Conservation (phyloP, 2,797 vertebrate genomes). For the Pelochelys cantorii region DNA sequence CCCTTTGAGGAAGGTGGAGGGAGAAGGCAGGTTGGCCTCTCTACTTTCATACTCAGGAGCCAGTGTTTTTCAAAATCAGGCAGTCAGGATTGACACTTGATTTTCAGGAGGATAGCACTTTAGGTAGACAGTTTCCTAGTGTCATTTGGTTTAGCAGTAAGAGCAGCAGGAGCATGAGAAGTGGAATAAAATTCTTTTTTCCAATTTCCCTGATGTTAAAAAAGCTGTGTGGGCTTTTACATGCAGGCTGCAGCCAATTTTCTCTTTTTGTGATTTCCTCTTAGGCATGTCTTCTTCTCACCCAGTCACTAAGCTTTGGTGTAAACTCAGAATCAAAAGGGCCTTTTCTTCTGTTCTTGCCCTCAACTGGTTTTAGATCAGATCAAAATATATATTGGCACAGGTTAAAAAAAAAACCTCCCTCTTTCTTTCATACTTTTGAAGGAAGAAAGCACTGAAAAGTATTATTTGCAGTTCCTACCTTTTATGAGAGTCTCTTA, state of each 20-base stretch:
- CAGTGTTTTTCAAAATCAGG: neutral
- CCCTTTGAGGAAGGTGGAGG: neutral
- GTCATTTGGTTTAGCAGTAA: neutral
- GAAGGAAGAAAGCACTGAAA: neutral
- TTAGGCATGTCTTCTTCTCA: constrained; percentile 20
- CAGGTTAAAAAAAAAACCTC: neutral
- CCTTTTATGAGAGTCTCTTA: neutral
- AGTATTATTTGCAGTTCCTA: constrained; percentile 1
- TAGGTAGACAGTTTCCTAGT: neutral
- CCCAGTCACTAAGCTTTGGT: constrained; percentile 48
- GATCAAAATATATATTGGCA: constrained; percentile 36
- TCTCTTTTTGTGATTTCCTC: constrained; percentile 48
- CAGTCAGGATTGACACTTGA: neutral
- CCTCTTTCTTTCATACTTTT: constrained; percentile 29
- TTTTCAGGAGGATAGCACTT: neutral
- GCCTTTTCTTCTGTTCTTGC: constrained; percentile 48
- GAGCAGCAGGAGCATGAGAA: constrained; percentile 34
- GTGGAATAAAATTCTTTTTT: constrained; percentile 48
- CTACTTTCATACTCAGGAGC: neutral
- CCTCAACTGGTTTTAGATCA: constrained; percentile 52
- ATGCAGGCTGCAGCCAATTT: constrained; percentile 45
- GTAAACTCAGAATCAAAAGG: constrained; percentile 56
- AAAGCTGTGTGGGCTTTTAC: constrained; percentile 52
- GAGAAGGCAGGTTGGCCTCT: neutral
- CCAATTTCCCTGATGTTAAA: constrained; percentile 51